These are phyloP conservation scores for Phengaris arion DNA, from an alignment of 2,888 invertebrate genomes.

Conservation along the genomic window DNA sequence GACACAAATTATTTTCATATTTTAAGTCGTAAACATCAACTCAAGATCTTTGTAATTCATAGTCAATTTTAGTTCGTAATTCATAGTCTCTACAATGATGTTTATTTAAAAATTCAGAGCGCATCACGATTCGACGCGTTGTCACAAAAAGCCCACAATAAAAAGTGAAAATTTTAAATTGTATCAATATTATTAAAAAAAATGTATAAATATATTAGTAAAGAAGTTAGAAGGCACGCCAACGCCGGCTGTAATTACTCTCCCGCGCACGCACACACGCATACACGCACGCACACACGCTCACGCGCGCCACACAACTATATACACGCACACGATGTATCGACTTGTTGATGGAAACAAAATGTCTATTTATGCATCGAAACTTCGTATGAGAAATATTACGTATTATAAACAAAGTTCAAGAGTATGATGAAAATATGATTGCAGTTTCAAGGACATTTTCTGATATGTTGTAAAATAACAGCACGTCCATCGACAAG, in stretches of 20 bases:
- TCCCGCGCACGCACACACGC: conserved; percentile 53
- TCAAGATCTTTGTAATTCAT: neutral
- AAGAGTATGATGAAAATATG: neutral
- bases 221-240: conserved; percentile 55
- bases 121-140: conserved; percentile 41
- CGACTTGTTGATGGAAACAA: conserved; percentile 21
- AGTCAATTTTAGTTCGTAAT: conserved; percentile 3
- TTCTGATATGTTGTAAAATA: neutral
- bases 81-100: neutral
- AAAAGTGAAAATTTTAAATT: conserved; percentile 27
- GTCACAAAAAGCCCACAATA: conserved; percentile 61
- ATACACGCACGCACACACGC: conserved; percentile 42
- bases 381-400: neutral
- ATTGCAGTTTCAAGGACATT: neutral
- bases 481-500: conserved; percentile 34
- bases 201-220: conserved; percentile 66
- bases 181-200: conserved; percentile 45
- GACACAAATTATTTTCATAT: conserved; percentile 14
- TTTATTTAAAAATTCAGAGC: conserved; percentile 20
- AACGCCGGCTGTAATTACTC: conserved; percentile 60
- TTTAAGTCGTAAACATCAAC: neutral
- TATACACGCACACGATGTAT: conserved; percentile 18
- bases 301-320: conserved; percentile 33
- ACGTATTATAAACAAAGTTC: neutral
- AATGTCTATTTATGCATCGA: conserved; percentile 29